A percentile compares a stretch with the other conserved stretches of the same genome.
Evolutionary conservation across 2,113 vertebrate genomes (phyloP).

Genomic region (Pelmatolapia mariae): DNA sequence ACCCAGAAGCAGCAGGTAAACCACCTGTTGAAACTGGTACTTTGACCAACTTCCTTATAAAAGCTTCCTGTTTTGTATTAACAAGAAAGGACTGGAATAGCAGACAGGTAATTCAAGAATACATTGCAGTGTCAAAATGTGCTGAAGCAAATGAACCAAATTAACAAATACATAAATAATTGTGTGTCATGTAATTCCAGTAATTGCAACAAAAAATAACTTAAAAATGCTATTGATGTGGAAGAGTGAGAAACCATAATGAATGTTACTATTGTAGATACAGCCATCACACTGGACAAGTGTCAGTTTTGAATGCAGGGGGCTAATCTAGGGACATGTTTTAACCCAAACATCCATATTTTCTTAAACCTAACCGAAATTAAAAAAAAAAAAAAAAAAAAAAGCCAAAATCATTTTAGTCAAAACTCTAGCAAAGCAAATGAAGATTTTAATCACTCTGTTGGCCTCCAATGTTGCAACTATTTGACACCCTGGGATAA

Average conservation of each 20-base stretch:
- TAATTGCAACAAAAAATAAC: background rate
- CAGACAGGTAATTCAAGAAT: background rate
- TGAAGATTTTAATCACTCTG: background rate
- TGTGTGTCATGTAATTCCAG: background rate
- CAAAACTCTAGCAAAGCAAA: background rate
- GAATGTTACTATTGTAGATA: background rate
- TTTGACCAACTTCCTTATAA: background rate
- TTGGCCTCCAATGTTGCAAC: background rate
- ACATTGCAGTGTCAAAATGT: background rate
- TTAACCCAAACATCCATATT: background rate
- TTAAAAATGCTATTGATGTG: background rate
- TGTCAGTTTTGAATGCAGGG: background rate
- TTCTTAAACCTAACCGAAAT: background rate
- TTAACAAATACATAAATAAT: background rate
- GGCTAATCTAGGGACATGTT: background rate
- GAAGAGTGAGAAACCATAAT: background rate
- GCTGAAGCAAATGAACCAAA: background rate
- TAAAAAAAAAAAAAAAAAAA: rapidly evolving
- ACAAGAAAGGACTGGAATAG: background rate
- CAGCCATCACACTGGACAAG: background rate
- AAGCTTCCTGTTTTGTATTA: background rate
- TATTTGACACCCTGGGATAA: background rate
- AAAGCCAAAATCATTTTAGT: background rate
- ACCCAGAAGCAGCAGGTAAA: background rate
- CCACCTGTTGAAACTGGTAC: background rate